These are phyloP conservation scores for Ophion ellenae DNA, from an alignment of 2,888 invertebrate species.

Conservation along the genomic window DNA sequence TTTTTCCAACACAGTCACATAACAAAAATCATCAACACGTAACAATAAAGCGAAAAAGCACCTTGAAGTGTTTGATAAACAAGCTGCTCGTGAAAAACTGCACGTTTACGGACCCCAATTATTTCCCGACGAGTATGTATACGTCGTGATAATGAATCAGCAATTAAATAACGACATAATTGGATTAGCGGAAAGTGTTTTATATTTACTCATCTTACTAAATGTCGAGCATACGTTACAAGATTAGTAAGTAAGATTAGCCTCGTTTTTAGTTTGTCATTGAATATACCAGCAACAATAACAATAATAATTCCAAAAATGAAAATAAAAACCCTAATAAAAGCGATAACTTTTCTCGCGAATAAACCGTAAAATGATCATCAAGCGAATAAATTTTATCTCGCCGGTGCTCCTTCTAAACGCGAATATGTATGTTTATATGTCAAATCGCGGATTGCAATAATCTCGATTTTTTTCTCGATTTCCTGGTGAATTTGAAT, in stretches of 20 bases:
- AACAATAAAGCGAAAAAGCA: neutral
- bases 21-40: neutral
- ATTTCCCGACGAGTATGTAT: slow-evolving; percentile 5
- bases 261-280: neutral
- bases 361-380: neutral
- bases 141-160: slow-evolving; percentile 23
- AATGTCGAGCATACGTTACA: neutral
- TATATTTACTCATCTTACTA: neutral
- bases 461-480: neutral
- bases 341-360: neutral
- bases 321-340: neutral
- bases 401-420: neutral
- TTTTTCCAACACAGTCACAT: neutral
- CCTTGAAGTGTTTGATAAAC: neutral
- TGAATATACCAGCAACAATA: neutral
- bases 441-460: neutral
- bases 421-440: neutral
- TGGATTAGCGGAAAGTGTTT: slow-evolving; percentile 37
- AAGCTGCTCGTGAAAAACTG: neutral
- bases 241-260: no score
- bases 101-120: slow-evolving; percentile 12
- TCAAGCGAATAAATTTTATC: neutral
- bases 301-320: neutral
- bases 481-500: neutral
- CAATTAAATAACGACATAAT: slow-evolving; percentile 41